These are phyloP conservation scores for Euura saliciscinereae DNA, from an alignment of 1,140 invertebrate species.

Conservation along the genomic window DNA sequence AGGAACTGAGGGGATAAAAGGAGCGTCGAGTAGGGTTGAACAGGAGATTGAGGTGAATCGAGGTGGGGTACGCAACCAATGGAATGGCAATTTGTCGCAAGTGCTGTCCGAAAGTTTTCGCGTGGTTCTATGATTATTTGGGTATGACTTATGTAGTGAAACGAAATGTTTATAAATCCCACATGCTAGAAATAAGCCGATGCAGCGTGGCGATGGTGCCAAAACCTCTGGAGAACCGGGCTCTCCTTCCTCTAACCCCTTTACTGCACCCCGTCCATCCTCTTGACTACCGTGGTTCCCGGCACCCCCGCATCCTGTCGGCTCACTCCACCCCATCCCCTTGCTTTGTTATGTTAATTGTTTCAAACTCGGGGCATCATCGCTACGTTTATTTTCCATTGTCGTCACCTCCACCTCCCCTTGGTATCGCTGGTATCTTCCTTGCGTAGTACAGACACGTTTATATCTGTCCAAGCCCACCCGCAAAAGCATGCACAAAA, in stretches of 20 bases:
- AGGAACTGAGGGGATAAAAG: too few relatives aligned
- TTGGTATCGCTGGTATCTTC: background rate
- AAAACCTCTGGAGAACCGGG: background rate
- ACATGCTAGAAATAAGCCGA: background rate
- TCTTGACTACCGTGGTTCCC: constrained; percentile 1
- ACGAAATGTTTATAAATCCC: constrained; percentile 3
- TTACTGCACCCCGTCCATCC: background rate
- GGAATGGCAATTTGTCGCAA: constrained; percentile 4
- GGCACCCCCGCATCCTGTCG: background rate
- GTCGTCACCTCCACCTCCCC: constrained; percentile 12
- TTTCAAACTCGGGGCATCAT: constrained; percentile 53
- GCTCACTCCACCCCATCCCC: constrained; percentile 22
- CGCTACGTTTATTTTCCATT: constrained; percentile 56
- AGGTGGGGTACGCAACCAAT: background rate
- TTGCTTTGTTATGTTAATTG: constrained; percentile 56
- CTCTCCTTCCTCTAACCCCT: background rate
- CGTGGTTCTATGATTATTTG: background rate
- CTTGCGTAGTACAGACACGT: background rate
- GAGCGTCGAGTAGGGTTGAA: too few relatives aligned
- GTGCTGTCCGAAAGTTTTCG: background rate
- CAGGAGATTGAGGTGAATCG: background rate
- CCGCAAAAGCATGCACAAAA: background rate
- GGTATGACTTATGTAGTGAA: constrained; percentile 1
- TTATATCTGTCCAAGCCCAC: background rate
- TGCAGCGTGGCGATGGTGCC: background rate